These are phyloP conservation scores for Alloplasta piceator DNA, from an alignment of 2,888 invertebrate genomes.

Conservation along the genomic window DNA sequence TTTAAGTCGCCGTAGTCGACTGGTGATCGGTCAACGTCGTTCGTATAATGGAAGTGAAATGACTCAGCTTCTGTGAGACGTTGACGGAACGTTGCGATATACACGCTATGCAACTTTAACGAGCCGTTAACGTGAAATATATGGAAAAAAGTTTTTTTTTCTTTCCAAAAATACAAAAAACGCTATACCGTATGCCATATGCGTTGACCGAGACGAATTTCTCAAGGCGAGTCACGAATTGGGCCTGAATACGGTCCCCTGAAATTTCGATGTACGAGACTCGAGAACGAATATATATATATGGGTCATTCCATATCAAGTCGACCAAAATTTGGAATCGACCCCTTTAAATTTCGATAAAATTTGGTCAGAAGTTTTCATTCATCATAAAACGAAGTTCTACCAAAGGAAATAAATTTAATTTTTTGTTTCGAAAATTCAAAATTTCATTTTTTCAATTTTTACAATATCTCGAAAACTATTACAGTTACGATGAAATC, in stretches of 20 bases:
- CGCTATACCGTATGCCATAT: conserved; percentile 42
- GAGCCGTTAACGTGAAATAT: conserved; percentile 53
- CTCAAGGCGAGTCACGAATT: conserved; percentile 54
- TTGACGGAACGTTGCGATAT: conserved; percentile 69
- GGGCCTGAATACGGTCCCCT: conserved; percentile 45
- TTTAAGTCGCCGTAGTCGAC: conserved; percentile 43
- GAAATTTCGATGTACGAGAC: conserved; percentile 57
- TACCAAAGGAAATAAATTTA: no score
- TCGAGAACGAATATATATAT: conserved; percentile 25
- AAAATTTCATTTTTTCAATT: no score
- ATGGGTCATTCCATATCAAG: no score
- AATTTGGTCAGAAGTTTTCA: no score
- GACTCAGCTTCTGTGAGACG: conserved; percentile 65
- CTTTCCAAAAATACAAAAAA: conserved; percentile 3
- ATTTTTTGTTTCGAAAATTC: no score
- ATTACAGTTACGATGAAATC: no score
- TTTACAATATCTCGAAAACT: no score
- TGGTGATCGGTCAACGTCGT: no score
- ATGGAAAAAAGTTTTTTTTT: no score
- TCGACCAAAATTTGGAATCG: no score
- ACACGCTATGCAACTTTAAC: conserved; percentile 69
- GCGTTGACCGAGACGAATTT: conserved; percentile 47
- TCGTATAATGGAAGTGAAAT: conserved; percentile 68
- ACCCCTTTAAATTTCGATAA: no score
- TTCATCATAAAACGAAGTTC: no score